Conservation (phyloP, 2,888 invertebrate genomes). For the Xiphydria camelus region DNA sequence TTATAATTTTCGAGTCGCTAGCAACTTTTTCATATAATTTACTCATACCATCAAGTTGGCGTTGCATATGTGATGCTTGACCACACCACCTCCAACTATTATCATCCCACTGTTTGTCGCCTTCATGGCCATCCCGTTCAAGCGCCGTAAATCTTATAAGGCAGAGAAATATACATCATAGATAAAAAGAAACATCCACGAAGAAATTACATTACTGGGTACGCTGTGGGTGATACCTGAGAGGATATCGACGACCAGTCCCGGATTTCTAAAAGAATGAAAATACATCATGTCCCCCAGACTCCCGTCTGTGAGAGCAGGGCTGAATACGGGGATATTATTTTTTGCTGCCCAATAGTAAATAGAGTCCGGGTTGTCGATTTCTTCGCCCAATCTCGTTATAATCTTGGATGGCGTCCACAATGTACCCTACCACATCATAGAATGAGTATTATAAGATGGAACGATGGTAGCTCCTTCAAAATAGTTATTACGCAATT, state of each 20-base stretch:
- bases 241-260: constrained; percentile 89
- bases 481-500: not conserved
- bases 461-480: not conserved
- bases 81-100: constrained; percentile 91
- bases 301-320: constrained; percentile 97
- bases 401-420: constrained; percentile 95
- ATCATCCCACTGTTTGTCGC: constrained; percentile 94
- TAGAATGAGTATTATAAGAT: not conserved
- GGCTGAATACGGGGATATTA: constrained; percentile 96
- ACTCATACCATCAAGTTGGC: constrained; percentile 90
- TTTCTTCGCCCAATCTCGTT: constrained; percentile 83
- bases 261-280: constrained; percentile 91
- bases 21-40: not conserved
- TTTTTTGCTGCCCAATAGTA: constrained; percentile 97
- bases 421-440: constrained; percentile 60
- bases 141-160: constrained; percentile 73
- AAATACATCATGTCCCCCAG: constrained; percentile 99
- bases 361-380: constrained; percentile 88
- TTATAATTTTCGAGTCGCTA: constrained; percentile 12
- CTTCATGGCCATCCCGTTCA: constrained; percentile 94
- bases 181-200: not conserved
- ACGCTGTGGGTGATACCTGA: constrained; percentile 63
- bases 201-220: constrained; percentile 2
- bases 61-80: constrained; percentile 99
- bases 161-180: not conserved